phyloP scores from a whole-genome alignment of 2,113 vertebrate species.

The Zapus hudsonius region DNA sequence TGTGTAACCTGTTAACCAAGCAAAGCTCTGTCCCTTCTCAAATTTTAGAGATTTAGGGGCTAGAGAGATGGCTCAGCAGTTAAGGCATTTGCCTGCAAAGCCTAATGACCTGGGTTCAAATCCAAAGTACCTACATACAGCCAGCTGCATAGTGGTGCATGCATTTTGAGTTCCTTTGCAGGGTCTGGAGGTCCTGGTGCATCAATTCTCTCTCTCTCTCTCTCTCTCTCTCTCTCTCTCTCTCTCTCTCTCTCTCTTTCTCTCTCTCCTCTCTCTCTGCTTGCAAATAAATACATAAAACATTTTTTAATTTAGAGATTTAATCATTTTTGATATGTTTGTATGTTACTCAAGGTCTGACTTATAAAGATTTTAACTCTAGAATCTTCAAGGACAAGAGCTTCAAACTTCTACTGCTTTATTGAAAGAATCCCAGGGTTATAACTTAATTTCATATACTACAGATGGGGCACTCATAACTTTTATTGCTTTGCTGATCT shows the following conservation, averaged over 20 bases:
- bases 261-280: no score
- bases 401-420: not conserved
- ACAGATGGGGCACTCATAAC: slow-evolving; percentile 56
- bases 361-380: slow-evolving; percentile 59
- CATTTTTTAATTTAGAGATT: slow-evolving; percentile 31
- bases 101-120: no score
- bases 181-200: no score
- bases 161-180: no score
- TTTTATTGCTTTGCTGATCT: slow-evolving; percentile 74
- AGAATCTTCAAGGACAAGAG: slow-evolving; percentile 73
- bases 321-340: slow-evolving; percentile 5
- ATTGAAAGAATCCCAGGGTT: slow-evolving; percentile 54
- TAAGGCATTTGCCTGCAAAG: no score
- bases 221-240: no score
- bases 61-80: no score
- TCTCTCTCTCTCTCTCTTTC: no score
- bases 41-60: slow-evolving; percentile 63
- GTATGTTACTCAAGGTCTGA: slow-evolving; percentile 61
- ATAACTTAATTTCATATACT: slow-evolving; percentile 69
- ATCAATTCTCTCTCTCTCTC: no score
- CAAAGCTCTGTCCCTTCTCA: slow-evolving; percentile 69
- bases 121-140: no score
- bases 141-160: no score
- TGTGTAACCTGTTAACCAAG: slow-evolving; percentile 41
- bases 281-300: no score